Percentiles rank a stretch among this genome's conserved stretches.
These are phyloP conservation scores for Phalacrocorax carbo DNA, from an alignment of 2,113 vertebrate genomes.

Conservation along the genomic window DNA sequence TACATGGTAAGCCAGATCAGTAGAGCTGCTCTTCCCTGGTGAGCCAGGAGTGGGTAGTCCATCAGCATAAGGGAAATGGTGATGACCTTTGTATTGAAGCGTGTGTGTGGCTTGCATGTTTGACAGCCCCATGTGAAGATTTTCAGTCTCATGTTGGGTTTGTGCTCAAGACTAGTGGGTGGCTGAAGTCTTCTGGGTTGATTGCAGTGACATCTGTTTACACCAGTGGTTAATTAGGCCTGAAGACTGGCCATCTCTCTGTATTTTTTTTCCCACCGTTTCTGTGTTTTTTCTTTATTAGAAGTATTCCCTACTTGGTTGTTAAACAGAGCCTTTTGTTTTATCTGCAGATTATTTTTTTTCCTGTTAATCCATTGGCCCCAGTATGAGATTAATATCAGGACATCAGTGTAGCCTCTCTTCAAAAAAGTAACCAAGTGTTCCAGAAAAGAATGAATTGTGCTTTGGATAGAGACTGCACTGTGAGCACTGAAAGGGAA, in stretches of 20 bases:
- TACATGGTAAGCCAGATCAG: neutral
- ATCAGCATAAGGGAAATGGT: neutral
- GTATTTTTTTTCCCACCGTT: neutral
- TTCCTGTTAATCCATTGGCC: neutral
- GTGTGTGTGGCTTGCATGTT: neutral
- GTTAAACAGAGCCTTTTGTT: neutral
- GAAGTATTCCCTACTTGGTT: neutral
- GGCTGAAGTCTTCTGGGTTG: slow-evolving; percentile 10
- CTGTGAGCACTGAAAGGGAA: neutral
- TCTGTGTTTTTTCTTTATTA: neutral
- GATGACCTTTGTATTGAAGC: neutral
- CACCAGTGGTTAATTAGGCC: slow-evolving; percentile 43
- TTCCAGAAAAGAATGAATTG: slow-evolving; percentile 50
- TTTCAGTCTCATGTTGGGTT: neutral
- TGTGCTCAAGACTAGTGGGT: neutral
- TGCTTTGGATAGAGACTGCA: slow-evolving; percentile 24
- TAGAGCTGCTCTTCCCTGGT: neutral
- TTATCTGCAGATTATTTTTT: neutral
- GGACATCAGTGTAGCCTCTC: neutral
- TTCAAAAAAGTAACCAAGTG: slow-evolving; percentile 18
- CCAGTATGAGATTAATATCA: neutral
- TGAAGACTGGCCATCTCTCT: neutral
- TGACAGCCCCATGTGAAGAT: neutral
- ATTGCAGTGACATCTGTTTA: neutral
- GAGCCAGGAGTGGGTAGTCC: neutral